Conservation (phyloP, 2,888 invertebrate genomes). For the Leptura quadrifasciata region DNA sequence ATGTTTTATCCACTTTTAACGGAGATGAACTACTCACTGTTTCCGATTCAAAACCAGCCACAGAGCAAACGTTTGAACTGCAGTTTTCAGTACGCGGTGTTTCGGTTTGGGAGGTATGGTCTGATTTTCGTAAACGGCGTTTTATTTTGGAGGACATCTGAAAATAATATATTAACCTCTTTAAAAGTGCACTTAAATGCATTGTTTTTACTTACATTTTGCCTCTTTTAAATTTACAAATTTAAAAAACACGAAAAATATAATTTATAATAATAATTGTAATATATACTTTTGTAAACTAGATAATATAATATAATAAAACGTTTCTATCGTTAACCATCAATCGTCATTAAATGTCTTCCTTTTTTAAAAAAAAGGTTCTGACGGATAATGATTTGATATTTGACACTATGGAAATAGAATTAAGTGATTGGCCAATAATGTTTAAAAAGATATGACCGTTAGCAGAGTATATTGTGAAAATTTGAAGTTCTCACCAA, state of each 20-base stretch:
- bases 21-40: conserved; percentile 17
- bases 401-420: background rate
- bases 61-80: background rate
- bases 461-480: background rate
- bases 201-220: background rate
- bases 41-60: background rate
- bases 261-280: too few species aligned
- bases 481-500: background rate
- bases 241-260: background rate
- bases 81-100: background rate
- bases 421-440: background rate
- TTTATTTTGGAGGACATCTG: conserved; percentile 15
- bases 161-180: background rate
- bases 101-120: background rate
- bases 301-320: too few species aligned
- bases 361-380: background rate
- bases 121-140: background rate
- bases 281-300: too few species aligned
- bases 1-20: background rate
- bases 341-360: background rate
- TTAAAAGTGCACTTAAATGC: background rate
- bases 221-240: background rate
- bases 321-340: too few species aligned
- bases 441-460: background rate
- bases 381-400: background rate